Conservation (phyloP, 2,113 vertebrate genomes). For the Aythya baeri region DNA sequence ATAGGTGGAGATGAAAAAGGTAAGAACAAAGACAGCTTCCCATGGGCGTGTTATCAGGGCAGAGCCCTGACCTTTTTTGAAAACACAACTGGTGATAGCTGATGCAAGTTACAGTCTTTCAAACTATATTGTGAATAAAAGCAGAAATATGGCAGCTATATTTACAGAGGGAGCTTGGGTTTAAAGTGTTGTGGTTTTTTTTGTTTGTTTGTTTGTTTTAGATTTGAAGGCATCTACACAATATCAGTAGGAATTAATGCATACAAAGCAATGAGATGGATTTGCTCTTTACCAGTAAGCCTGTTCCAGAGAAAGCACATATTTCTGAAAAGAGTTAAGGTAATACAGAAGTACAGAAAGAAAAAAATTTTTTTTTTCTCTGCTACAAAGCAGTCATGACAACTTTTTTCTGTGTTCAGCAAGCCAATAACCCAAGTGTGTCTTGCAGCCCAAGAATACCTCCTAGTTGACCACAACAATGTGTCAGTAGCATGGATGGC, state of each 20-base stretch:
- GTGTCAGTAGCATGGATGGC: neutral
- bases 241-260: neutral
- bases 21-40: neutral
- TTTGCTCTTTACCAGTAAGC: neutral
- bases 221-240: neutral
- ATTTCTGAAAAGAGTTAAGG: neutral
- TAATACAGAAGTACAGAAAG: neutral
- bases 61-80: neutral
- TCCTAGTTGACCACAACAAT: neutral
- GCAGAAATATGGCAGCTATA: neutral
- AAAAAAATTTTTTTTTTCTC: neutral
- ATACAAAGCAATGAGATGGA: neutral
- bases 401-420: neutral
- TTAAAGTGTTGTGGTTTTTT: neutral
- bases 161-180: neutral
- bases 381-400: neutral
- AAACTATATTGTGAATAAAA: neutral
- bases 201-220: neutral
- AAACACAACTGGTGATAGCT: neutral
- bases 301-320: neutral
- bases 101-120: neutral
- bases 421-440: neutral
- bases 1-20: neutral
- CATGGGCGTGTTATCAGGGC: accelerated
- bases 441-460: neutral